Evolutionary conservation across 2,113 vertebrate genomes (phyloP), one percentile per base, ranked within the genome.

Genomic region (Eclectus roratus): DNA sequence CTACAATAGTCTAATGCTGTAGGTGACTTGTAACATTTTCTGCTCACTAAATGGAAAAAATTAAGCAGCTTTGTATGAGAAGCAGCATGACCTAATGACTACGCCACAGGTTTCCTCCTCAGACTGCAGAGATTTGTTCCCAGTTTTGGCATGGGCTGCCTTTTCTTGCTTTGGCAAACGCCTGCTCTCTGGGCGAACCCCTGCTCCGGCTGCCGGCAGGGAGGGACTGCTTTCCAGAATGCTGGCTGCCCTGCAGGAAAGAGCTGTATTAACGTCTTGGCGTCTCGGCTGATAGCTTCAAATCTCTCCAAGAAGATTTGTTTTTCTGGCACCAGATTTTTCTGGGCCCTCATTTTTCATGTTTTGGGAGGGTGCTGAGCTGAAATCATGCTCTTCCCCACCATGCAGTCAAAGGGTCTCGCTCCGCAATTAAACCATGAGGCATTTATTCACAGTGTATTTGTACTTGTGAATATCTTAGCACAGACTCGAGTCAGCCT

Each of bases 391-490:
- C 93, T 93, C 69, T 86, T 94, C 91, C 83, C 84, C 1, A 1
- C 69, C 11, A 0, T 33, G 60, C 88, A 96, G 95, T 72, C 91
- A 49, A 70, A 92, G 77, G 81, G 85, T 80, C 88, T 92, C 5
- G 0, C 80, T 94, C 4, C 4, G 78, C 92, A 92, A 41, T 92
- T 86, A 93, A 93, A 84, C 69, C 92, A 64, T 27, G 72, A 88
- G 83, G 73, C 94, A 70, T 92, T 96, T 96, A 90, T 94, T 94
- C 91, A 68, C 91, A 91, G 80, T 17, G 1, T 91, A 91, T 88
- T 85, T 91, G 91, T 91, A 88, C 92, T 96, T 89, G 88, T 87
- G 90, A 91, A 85, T 94, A 70, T 91, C 79, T 93, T 56, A 89
- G 93, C 55, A 17, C 91, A 95, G 96, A 72, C 92, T 93, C 63